Evolutionary conservation across 2,797 vertebrate genomes (phyloP).

Genomic region (Enteromius unitaeniatus): DNA sequence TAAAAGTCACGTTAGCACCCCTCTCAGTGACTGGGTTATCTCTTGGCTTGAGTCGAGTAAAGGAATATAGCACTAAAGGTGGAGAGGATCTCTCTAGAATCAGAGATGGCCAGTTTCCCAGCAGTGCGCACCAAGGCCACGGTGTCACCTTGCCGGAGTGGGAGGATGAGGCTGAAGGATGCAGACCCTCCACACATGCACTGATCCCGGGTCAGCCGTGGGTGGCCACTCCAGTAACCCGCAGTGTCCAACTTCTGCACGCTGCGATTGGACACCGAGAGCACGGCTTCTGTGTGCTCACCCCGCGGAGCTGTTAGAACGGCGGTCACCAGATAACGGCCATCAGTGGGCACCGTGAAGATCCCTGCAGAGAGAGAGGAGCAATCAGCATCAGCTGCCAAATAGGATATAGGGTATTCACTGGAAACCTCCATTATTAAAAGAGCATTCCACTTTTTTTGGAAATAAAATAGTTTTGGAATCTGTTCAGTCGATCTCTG

Average conservation of each 20-base stretch:
- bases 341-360: slow-evolving; percentile 87
- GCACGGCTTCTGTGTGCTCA: slow-evolving; percentile 84
- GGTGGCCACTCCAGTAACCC: slow-evolving; percentile 66
- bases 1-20: slow-evolving; percentile 10
- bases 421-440: neutral
- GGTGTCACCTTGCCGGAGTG: slow-evolving; percentile 86
- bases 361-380: slow-evolving; percentile 77
- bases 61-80: slow-evolving; percentile 92
- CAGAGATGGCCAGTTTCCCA: slow-evolving; percentile 87
- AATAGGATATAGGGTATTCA: neutral
- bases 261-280: slow-evolving; percentile 90
- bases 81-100: slow-evolving; percentile 91
- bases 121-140: slow-evolving; percentile 87
- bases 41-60: slow-evolving; percentile 81
- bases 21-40: slow-evolving; percentile 73
- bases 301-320: slow-evolving; percentile 86
- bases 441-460: too few relatives aligned
- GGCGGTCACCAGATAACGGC: slow-evolving; percentile 90
- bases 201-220: slow-evolving; percentile 60
- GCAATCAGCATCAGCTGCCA: neutral
- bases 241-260: slow-evolving; percentile 87
- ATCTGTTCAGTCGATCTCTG: too few relatives aligned
- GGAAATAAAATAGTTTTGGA: too few relatives aligned
- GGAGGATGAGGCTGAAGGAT: slow-evolving; percentile 89
- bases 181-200: slow-evolving; percentile 85